Percentiles rank a stretch among this genome's conserved stretches.
phyloP scores from a whole-genome alignment of 2,113 vertebrate genomes.

The Bubo bubo region DNA sequence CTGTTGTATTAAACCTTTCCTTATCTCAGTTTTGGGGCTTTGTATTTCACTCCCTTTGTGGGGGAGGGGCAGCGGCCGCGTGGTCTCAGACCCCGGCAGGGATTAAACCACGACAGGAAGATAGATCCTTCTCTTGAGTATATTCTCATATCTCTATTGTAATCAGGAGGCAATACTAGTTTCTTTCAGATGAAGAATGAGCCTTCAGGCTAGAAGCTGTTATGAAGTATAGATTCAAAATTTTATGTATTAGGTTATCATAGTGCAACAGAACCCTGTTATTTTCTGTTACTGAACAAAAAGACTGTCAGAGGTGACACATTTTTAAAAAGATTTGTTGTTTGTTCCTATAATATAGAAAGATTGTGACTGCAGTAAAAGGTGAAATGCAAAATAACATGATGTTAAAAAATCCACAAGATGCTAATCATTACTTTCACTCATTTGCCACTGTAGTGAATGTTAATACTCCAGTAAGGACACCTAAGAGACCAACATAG shows the following conservation, averaged over 20 bases:
- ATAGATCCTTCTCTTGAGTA: background rate
- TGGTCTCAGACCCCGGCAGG: too few relatives aligned
- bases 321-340: background rate
- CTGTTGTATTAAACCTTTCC: too few relatives aligned
- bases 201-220: background rate
- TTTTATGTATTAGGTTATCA: background rate
- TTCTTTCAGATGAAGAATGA: background rate
- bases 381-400: background rate
- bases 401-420: background rate
- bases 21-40: too few relatives aligned
- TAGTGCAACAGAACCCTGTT: background rate
- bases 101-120: too few relatives aligned
- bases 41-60: too few relatives aligned
- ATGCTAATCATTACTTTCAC: background rate
- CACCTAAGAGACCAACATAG: background rate
- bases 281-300: background rate
- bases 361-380: background rate
- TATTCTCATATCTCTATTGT: background rate
- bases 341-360: background rate
- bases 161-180: background rate
- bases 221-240: background rate
- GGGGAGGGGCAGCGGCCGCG: too few relatives aligned
- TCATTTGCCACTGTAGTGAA: background rate
- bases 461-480: background rate
- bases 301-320: background rate